phyloP scores from a whole-genome alignment of 2,888 invertebrate genomes.

The Andrena bicolor region DNA sequence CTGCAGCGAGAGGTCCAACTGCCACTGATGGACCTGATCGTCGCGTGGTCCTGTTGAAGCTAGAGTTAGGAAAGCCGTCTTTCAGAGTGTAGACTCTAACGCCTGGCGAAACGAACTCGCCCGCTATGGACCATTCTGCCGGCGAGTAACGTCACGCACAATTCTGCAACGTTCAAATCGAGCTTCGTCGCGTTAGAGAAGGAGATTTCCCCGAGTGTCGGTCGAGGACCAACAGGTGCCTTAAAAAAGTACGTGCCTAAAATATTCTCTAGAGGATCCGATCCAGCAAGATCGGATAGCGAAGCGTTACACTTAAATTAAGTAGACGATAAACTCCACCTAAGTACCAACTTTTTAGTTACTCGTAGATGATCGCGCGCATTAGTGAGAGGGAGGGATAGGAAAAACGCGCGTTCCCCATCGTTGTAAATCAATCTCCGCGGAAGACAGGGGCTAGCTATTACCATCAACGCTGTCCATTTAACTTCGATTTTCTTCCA shows the following conservation, averaged over 20 bases:
- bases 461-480: neutral
- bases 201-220: neutral
- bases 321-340: constrained; percentile 22
- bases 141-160: neutral
- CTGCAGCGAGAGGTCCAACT: neutral
- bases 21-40: neutral
- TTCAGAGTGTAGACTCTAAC: neutral
- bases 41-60: neutral
- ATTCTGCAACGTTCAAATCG: neutral
- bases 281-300: constrained; percentile 4
- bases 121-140: neutral
- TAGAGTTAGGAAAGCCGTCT: constrained; percentile 7
- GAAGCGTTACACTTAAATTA: constrained; percentile 13
- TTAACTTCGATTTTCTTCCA: neutral
- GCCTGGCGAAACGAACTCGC: neutral
- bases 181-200: neutral
- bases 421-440: constrained; percentile 22
- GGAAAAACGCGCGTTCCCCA: neutral
- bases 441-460: neutral
- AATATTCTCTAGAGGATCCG: constrained; percentile 4
- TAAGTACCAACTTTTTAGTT: constrained; percentile 28
- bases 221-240: constrained; percentile 33
- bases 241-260: constrained; percentile 38
- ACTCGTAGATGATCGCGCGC: neutral
- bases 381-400: neutral